These are phyloP conservation scores for Anguilla rostrata DNA, from an alignment of 2,113 vertebrate species.

Conservation along the genomic window DNA sequence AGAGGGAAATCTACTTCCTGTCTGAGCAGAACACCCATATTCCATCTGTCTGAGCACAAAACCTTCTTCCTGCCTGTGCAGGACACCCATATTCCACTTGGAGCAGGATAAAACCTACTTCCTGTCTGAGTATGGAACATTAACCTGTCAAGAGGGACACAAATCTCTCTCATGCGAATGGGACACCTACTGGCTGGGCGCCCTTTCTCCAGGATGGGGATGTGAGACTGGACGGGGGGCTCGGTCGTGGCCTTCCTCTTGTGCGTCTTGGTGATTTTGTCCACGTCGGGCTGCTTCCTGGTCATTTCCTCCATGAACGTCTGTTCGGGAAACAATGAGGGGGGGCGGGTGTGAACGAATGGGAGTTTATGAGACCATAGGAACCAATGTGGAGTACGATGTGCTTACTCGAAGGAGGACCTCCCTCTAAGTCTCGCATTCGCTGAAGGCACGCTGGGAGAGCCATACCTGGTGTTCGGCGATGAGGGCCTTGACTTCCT, in stretches of 20 bases:
- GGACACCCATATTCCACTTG: too few species aligned
- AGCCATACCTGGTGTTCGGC: slow-evolving; percentile 87
- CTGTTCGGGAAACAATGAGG: slow-evolving; percentile 60
- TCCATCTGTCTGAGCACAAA: slow-evolving; percentile 16
- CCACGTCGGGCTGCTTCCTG: slow-evolving; percentile 96
- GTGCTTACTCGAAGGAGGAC: neutral
- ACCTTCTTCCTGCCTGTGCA: slow-evolving; percentile 77
- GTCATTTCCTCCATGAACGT: slow-evolving; percentile 99
- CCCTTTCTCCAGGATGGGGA: slow-evolving; percentile 90
- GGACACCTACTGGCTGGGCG: slow-evolving; percentile 82
- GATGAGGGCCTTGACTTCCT: slow-evolving; percentile 92
- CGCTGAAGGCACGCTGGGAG: neutral
- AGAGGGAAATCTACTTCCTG: too few species aligned
- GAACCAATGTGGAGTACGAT: neutral
- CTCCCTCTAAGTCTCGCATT: neutral
- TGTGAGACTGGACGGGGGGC: slow-evolving; percentile 82
- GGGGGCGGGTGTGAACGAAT: neutral
- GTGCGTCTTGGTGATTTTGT: slow-evolving; percentile 96
- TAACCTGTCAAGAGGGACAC: too few species aligned
- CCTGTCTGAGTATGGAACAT: too few species aligned
- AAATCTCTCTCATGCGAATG: neutral
- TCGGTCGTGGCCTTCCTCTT: slow-evolving; percentile 83
- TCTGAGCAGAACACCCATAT: too few species aligned
- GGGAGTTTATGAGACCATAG: neutral
- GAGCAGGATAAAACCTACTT: too few species aligned